Percentiles rank a stretch among this genome's conserved stretches.
phyloP scores from a whole-genome alignment of 1,140 invertebrate genomes.

The Patella vulgata region DNA sequence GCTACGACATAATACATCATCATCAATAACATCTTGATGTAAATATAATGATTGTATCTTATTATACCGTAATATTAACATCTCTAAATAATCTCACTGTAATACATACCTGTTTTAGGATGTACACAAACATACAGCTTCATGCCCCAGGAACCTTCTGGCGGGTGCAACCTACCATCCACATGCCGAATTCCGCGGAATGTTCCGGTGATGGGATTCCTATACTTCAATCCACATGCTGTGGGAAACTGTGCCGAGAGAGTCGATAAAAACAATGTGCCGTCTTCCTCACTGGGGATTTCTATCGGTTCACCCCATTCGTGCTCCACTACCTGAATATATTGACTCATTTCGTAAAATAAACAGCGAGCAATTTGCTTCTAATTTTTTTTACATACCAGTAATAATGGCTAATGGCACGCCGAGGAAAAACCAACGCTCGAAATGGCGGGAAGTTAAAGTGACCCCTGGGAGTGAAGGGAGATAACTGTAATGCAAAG shows the following conservation, averaged over 20 bases:
- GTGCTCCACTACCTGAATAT: slow-evolving; percentile 77
- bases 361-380: too few species aligned
- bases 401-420: too few species aligned
- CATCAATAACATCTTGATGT: too few species aligned
- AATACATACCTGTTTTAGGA: slow-evolving; percentile 82
- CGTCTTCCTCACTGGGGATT: slow-evolving; percentile 89
- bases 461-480: too few species aligned
- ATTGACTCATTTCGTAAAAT: slow-evolving; percentile 64
- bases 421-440: too few species aligned
- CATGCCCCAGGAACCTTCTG: slow-evolving; percentile 87
- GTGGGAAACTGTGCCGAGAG: slow-evolving; percentile 92
- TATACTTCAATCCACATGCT: slow-evolving; percentile 92
- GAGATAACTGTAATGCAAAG: too few species aligned
- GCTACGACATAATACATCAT: too few species aligned
- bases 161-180: slow-evolving; percentile 87
- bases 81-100: too few species aligned
- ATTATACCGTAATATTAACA: too few species aligned
- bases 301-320: slow-evolving; percentile 92
- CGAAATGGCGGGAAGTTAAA: too few species aligned
- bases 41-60: too few species aligned
- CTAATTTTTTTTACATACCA: too few species aligned
- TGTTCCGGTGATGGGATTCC: slow-evolving; percentile 84
- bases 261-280: slow-evolving; percentile 86
- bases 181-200: slow-evolving; percentile 87
- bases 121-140: slow-evolving; percentile 92